Base-by-base conservation (phyloP, 2,797 vertebrate species). In the Pygocentrus nattereri region DNA sequence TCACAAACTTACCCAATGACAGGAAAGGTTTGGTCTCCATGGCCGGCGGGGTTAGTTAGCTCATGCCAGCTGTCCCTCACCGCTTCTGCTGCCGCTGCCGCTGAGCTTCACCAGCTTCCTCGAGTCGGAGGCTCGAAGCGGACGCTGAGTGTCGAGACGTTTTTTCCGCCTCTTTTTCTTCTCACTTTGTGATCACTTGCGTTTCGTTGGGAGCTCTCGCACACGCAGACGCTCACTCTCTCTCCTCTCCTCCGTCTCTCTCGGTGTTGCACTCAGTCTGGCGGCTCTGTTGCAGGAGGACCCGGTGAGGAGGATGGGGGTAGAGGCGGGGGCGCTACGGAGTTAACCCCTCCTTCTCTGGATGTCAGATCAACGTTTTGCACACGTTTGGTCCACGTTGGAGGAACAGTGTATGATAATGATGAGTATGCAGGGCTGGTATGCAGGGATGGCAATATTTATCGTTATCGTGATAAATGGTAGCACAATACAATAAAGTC, bases 21-120 rank as follows among this genome's bases (percentile, higher is more conserved):
- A 97, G 92, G 95, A 98, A 98, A 80, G 97, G 97, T 94, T 98
- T 98, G 93, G 97, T 97, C 93, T 98, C 97, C 97, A 98, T 97
- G 87, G 92, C 94, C 88, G 92, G 89, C 88, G 82, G 89, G 27
- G 61, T 65, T 65, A 65, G 62, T 94, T 96, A 96, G 95, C 95
- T 97, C 97, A 96, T 97, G 94, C 96, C 95, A 92, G 93, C 94
- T 69, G 67, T 34, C 18, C 31, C 7, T 2, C 30, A 16, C 12
- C 59, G 25, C 25, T 6, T 12, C 25, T 16, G 25, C 59, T 7
- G 27, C 27, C 30, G 21, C 56, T 27, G 56, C 58, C 4, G n/a
- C 59, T 3, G 30, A 34, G 61, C 61, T 34, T 8, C 4, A 30
- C 23, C 30, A 5, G 15, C 61, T 64, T 31, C 61, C 31, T 11